These are phyloP conservation scores for Branchinecta sandiegonensis DNA, from an alignment of 2,888 invertebrate genomes.

Conservation along the genomic window DNA sequence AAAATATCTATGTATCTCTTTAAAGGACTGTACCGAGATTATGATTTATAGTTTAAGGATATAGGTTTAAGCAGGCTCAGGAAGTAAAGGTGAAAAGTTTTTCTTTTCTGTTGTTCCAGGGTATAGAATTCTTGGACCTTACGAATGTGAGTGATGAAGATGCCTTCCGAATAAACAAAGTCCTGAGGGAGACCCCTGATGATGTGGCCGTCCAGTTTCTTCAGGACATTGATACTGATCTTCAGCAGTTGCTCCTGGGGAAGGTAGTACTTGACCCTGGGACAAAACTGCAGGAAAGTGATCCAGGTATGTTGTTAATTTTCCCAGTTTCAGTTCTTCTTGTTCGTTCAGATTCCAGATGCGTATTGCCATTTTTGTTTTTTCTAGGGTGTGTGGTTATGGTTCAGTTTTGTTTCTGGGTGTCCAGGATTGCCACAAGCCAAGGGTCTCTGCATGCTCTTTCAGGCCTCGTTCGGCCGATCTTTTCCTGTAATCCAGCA, in stretches of 20 bases:
- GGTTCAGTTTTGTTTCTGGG: too few species aligned
- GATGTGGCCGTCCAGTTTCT: slow-evolving; percentile 15
- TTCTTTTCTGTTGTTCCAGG: slow-evolving; percentile 38
- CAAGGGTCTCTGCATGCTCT: too few species aligned
- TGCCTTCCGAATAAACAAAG: slow-evolving; percentile 34
- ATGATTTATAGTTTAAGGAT: too few species aligned
- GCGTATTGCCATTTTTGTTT: too few species aligned
- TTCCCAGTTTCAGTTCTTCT: not conserved
- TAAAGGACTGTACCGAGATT: too few species aligned
- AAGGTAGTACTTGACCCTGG: not conserved
- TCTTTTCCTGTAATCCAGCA: too few species aligned
- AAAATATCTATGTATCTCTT: too few species aligned
- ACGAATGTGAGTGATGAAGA: slow-evolving; percentile 55
- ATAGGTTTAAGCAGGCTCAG: too few species aligned
- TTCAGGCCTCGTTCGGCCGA: too few species aligned
- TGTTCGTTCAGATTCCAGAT: too few species aligned
- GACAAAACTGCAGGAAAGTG: not conserved
- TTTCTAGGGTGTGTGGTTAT: too few species aligned
- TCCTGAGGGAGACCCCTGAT: not conserved
- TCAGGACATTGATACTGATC: not conserved
- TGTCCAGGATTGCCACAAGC: too few species aligned
- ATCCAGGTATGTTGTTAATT: not conserved
- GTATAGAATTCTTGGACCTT: slow-evolving; percentile 58
- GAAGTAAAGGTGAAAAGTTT: not conserved
- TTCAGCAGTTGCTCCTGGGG: not conserved